Evolutionary conservation across 2,797 vertebrate species (phyloP), one percentile per base, ranked within the genome.

Genomic region (Melanotaenia nigrans): DNA sequence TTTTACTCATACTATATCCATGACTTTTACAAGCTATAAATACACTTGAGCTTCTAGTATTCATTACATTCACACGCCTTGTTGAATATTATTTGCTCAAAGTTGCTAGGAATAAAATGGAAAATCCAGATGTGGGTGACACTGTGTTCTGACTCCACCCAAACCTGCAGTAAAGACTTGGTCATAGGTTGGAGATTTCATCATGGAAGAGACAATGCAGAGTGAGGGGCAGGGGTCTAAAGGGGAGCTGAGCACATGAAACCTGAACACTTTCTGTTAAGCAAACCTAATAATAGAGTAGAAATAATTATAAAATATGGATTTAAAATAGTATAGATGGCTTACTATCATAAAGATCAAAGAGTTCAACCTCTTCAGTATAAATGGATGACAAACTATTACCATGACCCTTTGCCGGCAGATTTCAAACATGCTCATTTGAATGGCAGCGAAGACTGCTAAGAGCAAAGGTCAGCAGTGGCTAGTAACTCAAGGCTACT

Each of bases 21-120:
- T 61, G 47, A 36, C 80, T 79, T 83, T 82, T 75, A 78, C 47
- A 72, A 61, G 65, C 8, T 92, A 90, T 85, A 85, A 91, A 92
- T 92, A 91, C 60, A 6, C 57, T 14, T 9, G 9, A 45, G 24
- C 33, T 33, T 63, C 8, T 49, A 74, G 82, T 89, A 64, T 89
- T 70, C 20, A 71, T 91, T 90, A 85, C 86, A 83, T 53, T 59
- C 22, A 40, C 62, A 63, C 64, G 61, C 65, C 77, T 32, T 55
- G 61, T 69, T 53, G 49, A 25, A 32, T 68, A 56, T 58, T 32
- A 14, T 30, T 69, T 18, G 68, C 38, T 63, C 2, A 2, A 25
- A 22, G 33, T 35, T 55, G 45, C 60, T 40, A 30, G 42, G 25
- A 40, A 35, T 65, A 11, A 73, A 65, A 55, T 30, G 11, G 30